These are phyloP conservation scores for Pitta sordida DNA, from an alignment of 2,113 vertebrate genomes.

Conservation along the genomic window DNA sequence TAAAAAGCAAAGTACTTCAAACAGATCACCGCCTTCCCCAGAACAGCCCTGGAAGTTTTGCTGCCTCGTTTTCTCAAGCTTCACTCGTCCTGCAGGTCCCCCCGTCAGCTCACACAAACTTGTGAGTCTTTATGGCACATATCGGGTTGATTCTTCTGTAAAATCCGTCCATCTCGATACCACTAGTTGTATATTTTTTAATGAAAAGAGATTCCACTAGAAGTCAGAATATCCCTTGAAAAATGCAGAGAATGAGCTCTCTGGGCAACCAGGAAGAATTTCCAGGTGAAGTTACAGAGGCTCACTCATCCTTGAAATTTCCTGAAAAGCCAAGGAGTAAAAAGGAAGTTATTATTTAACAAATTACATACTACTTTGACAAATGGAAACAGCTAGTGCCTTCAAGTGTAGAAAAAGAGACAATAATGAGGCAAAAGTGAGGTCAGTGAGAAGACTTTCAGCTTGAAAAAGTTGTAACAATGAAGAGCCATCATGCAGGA, in stretches of 20 bases:
- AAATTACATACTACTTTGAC: neutral
- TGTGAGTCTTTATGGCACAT: fast-evolving
- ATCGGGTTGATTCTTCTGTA: neutral
- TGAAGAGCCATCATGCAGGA: neutral
- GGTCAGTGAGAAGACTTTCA: neutral
- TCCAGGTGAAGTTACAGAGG: fast-evolving
- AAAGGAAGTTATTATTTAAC: neutral
- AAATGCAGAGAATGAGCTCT: neutral
- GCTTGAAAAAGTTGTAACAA: neutral
- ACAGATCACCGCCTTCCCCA: neutral
- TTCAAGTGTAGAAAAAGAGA: neutral
- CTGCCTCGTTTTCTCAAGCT: neutral
- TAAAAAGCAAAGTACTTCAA: neutral
- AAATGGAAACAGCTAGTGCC: neutral
- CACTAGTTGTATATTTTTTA: neutral
- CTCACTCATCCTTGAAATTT: neutral
- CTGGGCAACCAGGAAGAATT: neutral
- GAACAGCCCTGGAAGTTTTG: neutral
- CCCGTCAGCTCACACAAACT: fast-evolving
- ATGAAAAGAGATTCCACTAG: neutral
- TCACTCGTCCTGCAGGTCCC: fast-evolving
- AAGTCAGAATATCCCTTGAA: neutral
- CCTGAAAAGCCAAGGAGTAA: neutral
- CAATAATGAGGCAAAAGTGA: neutral
- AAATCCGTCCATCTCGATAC: neutral